A percentile compares a stretch with the other conserved stretches of the same genome.
Evolutionary conservation across 2,888 invertebrate species (phyloP).

Genomic region (Pilophorus perplexus): DNA sequence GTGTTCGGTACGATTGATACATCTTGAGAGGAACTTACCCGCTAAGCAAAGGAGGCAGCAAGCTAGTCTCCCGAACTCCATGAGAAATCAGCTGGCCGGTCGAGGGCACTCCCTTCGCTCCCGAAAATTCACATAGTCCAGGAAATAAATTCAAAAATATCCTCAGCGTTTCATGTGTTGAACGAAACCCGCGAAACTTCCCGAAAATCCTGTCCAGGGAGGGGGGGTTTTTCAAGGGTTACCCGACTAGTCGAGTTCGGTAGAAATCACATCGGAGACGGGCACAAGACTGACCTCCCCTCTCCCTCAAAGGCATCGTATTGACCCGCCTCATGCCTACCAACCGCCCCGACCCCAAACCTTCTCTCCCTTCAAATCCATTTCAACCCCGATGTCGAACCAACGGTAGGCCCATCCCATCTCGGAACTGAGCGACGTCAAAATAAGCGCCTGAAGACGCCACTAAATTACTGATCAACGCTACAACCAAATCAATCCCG

Average conservation of each 20-base stretch:
- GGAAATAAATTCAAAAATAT: no score
- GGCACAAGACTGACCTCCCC: constrained; percentile 41
- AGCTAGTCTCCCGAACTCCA: constrained; percentile 26
- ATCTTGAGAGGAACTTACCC: constrained; percentile 22
- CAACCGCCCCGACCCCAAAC: constrained; percentile 29
- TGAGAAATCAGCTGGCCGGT: constrained; percentile 32
- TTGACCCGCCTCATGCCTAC: constrained; percentile 38
- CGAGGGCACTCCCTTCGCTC: constrained; percentile 25
- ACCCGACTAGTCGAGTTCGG: not conserved
- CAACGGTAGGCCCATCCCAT: no score
- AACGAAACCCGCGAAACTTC: not conserved
- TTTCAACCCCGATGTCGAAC: no score
- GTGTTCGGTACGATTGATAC: not conserved
- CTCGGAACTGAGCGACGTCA: no score
- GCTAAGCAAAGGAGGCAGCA: constrained; percentile 34
- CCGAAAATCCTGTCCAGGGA: not conserved
- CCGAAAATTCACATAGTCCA: constrained; percentile 15
- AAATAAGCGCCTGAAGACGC: no score
- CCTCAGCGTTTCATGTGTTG: not conserved
- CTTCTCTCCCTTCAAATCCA: no score
- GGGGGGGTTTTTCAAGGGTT: not conserved
- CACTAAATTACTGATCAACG: no score
- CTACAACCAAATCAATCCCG: no score
- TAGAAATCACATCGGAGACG: constrained; percentile 36
- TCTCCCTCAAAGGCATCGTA: constrained; percentile 33